A percentile compares a stretch with the other conserved stretches of the same genome.
These are phyloP conservation scores for Sebastes steindachneri DNA, from an alignment of 2,797 vertebrate genomes.

Conservation along the genomic window DNA sequence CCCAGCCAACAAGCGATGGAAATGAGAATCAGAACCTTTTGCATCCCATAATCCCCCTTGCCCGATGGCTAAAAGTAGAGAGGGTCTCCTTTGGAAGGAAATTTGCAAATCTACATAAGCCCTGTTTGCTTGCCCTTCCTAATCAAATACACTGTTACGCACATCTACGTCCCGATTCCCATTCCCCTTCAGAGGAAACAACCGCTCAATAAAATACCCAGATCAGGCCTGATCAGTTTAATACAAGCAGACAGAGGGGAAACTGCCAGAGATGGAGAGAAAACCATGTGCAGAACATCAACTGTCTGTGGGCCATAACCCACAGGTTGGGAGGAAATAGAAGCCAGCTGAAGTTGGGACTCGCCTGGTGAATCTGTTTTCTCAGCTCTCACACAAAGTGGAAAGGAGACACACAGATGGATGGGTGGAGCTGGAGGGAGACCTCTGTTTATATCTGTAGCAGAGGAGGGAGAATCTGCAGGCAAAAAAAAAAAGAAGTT, in stretches of 20 bases:
- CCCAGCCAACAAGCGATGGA: neutral
- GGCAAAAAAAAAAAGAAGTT: conserved; percentile 5
- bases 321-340: conserved; percentile 73
- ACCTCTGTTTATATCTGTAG: conserved; percentile 38
- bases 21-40: conserved; percentile 14
- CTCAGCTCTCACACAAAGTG: conserved; percentile 54
- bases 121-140: conserved; percentile 16
- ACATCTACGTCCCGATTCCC: conserved; percentile 2
- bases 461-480: conserved; percentile 6
- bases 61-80: neutral
- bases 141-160: conserved; percentile 36
- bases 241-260: conserved; percentile 51
- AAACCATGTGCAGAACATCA: conserved; percentile 72
- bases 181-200: conserved; percentile 44
- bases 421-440: conserved; percentile 38
- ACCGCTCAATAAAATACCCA: conserved; percentile 61
- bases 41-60: neutral
- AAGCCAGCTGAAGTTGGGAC: conserved; percentile 72
- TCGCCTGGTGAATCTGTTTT: conserved; percentile 71
- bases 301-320: conserved; percentile 73
- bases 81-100: neutral
- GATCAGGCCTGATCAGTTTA: conserved; percentile 61
- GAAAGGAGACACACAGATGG: conserved; percentile 63
- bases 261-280: conserved; percentile 57
- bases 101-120: conserved; percentile 16